Evolutionary conservation across 2,888 invertebrate genomes (phyloP), one percentile per base, ranked within the genome.

Genomic region (Pollenia angustigena): DNA sequence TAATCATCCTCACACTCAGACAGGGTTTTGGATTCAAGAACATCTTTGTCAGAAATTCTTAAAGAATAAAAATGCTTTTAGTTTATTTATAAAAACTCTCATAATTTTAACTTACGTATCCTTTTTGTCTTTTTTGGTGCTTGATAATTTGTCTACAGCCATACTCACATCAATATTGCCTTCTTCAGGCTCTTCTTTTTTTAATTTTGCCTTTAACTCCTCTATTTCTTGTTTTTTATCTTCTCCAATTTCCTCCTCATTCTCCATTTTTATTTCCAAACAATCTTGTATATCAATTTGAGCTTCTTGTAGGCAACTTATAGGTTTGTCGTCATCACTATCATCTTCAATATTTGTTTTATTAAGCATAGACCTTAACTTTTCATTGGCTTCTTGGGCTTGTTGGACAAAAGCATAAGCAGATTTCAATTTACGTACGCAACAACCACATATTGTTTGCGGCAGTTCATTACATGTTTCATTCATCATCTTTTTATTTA

Each of bases 261-360:
- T 60, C 66, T 87, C 87, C 50, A 81, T 62, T 81, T 84, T 87
- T 32, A 87, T 87, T 62, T 87, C 84, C 16, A 87, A 72, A 42
- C 87, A 87, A 42, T 72, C 78, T 58, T 87, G 48, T 52, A 87
- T 84, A 54, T 87, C 87, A 23, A 87, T 84, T 46, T 87, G 81
- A 2, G 84, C 54, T 69, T 87, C 87, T 64, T 87, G 87, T 1
- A 87, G 50, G 32, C 87, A 87, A 52, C 79, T 84, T 46, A 81
- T 68, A 16, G 72, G 84, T 75, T 80, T 85, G 11, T 82, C 76
- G n/a, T 48, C 74, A 32, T 32, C 32, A 32, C 32, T 32, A 32
- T 32, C 32, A 6, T 32, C 32, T 32, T 32, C 32, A 40, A 14
- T 11, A 23, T 54, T 18, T 12, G 8, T 44, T 16, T 74, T 69